phyloP scores from a whole-genome alignment of 2,113 vertebrate genomes.

The Podarcis cretensis region DNA sequence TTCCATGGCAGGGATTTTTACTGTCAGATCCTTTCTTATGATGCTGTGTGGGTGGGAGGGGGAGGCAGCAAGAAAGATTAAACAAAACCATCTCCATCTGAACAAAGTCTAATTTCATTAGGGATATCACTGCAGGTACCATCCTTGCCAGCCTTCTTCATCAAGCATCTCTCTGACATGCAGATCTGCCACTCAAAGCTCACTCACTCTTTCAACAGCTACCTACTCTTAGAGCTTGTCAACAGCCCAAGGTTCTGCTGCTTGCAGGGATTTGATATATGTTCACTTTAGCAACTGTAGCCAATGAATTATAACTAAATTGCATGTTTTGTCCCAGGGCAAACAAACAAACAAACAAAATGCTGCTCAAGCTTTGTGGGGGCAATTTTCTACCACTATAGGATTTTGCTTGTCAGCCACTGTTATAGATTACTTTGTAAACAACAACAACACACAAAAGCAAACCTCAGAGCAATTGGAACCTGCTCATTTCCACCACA shows the following conservation, averaged over 20 bases:
- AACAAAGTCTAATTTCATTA: slow-evolving; percentile 74
- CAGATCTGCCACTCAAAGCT: slow-evolving; percentile 40
- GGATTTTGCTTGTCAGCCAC: neutral
- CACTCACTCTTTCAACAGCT: neutral
- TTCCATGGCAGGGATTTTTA: slow-evolving; percentile 73
- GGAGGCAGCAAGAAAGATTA: slow-evolving; percentile 66
- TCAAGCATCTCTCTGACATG: slow-evolving; percentile 53
- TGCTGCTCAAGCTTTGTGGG: neutral
- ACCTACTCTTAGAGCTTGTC: neutral
- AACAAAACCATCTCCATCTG: slow-evolving; percentile 71
- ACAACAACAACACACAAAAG: neutral
- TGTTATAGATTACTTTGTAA: neutral
- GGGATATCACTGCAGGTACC: slow-evolving; percentile 68
- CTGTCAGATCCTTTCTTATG: slow-evolving; percentile 73
- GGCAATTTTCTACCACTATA: neutral
- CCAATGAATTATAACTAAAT: neutral
- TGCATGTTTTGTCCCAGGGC: neutral
- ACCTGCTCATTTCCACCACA: neutral
- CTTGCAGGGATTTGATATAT: neutral
- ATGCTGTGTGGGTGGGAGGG: slow-evolving; percentile 70
- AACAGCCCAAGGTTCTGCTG: neutral
- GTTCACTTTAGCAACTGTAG: neutral
- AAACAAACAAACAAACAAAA: neutral
- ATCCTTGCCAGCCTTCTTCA: slow-evolving; percentile 52
- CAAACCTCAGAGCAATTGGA: neutral